phyloP scores from a whole-genome alignment of 2,113 vertebrate species.

The Phodopus roborovskii region DNA sequence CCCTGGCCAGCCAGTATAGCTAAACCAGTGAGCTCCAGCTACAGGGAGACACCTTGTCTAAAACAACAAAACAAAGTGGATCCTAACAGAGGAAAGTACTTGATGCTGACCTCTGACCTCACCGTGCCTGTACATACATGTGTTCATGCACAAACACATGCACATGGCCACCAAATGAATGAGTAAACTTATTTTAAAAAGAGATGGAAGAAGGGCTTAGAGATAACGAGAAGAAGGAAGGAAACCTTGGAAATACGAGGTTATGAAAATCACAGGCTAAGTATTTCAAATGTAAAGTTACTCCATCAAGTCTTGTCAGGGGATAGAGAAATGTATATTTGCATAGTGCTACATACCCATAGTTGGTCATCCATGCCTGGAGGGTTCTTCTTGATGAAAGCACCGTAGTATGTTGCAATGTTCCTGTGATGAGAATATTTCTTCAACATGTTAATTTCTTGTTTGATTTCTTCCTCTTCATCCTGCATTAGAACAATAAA shows the following conservation, averaged over 20 bases:
- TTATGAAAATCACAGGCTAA: not conserved
- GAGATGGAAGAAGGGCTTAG: not conserved
- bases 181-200: not conserved
- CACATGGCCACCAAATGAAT: not conserved
- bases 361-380: conserved; percentile 98
- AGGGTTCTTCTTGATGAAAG: conserved; percentile 99
- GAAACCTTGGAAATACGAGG: not conserved
- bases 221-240: not conserved
- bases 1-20: not conserved
- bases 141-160: not conserved
- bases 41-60: too few relatives aligned
- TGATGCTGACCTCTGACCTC: not conserved
- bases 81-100: too few relatives aligned
- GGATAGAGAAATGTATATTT: not conserved
- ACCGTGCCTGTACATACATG: not conserved
- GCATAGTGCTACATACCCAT: conserved; percentile 88
- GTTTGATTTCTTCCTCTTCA: conserved; percentile 99
- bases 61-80: not conserved
- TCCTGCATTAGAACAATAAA: conserved; percentile 88
- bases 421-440: conserved; percentile 99
- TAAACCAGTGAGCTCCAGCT: not conserved
- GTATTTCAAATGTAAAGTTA: not conserved
- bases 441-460: conserved; percentile 99
- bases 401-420: conserved; percentile 98
- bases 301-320: not conserved